phyloP scores from a whole-genome alignment of 2,113 vertebrate species.

The Corvus cornix region DNA sequence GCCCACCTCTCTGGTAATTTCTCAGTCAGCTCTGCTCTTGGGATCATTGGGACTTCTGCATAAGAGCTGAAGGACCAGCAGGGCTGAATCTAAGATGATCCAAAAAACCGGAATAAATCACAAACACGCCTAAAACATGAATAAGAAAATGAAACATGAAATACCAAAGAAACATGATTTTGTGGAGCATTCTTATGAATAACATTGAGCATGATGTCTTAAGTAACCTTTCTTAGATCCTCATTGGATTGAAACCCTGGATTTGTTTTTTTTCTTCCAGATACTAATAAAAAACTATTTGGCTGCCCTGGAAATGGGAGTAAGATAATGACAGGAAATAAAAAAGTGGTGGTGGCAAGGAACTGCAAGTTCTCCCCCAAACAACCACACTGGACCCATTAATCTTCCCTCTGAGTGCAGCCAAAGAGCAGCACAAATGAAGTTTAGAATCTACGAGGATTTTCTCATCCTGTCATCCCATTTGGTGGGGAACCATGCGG shows the following conservation, averaged over 20 bases:
- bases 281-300: not conserved
- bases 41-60: not conserved
- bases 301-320: not conserved
- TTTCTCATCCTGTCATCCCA: not conserved
- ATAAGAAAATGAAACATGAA: not conserved
- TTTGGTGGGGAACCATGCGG: not conserved
- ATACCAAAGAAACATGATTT: not conserved
- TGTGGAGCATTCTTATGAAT: not conserved
- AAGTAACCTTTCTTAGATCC: not conserved
- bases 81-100: not conserved
- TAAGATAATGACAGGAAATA: not conserved
- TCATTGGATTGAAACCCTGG: not conserved
- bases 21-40: not conserved
- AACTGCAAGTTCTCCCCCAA: not conserved
- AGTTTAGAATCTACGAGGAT: slow-evolving; percentile 11
- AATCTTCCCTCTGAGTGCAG: not conserved
- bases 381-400: not conserved
- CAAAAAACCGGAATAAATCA: not conserved
- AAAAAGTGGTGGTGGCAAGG: not conserved
- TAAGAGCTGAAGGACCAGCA: not conserved
- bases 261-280: not conserved
- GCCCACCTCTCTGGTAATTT: not conserved
- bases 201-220: not conserved
- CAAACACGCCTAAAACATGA: not conserved
- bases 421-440: not conserved